Conservation (phyloP, 2,113 vertebrate species). For the Ophthalmolycus amberensis region DNA sequence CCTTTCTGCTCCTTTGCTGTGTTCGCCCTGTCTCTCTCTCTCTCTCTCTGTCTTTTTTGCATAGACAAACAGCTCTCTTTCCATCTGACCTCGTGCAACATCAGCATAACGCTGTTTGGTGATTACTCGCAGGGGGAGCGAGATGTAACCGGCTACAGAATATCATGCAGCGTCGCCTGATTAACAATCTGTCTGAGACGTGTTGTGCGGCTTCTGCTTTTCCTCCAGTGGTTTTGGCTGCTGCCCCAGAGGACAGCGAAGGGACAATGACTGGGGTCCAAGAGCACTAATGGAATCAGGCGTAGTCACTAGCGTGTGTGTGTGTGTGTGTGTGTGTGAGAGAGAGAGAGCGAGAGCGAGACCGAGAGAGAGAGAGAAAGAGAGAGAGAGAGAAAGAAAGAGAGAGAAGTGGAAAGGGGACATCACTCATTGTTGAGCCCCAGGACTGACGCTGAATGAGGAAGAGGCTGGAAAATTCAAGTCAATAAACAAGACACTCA, state of each 20-base stretch:
- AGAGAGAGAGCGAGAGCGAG: neutral
- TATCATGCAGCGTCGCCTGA: conserved; percentile 65
- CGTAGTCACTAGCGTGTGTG: conserved; percentile 1
- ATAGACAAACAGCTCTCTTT: conserved; percentile 51
- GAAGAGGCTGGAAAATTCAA: conserved; percentile 32
- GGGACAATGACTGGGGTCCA: conserved; percentile 63
- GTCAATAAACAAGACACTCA: conserved; percentile 34
- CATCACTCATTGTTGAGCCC: conserved; percentile 38
- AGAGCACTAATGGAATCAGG: conserved; percentile 65
- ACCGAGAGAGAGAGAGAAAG: too few species aligned
- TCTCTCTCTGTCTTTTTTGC: conserved; percentile 31
- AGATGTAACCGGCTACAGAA: conserved; percentile 60
- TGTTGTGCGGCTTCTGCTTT: conserved; percentile 45
- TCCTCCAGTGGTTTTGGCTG: conserved; percentile 60
- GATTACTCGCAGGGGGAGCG: conserved; percentile 59
- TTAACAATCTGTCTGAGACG: conserved; percentile 72
- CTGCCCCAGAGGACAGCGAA: conserved; percentile 60
- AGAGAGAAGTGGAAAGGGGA: conserved; percentile 2
- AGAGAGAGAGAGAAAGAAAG: neutral
- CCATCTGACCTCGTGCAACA: conserved; percentile 56
- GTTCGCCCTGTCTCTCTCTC: neutral
- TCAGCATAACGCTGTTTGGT: conserved; percentile 64
- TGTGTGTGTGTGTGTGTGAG: conserved; percentile 14
- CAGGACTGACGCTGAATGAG: conserved; percentile 29
- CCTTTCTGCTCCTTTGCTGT: conserved; percentile 4